phyloP scores from a whole-genome alignment of 2,797 vertebrate genomes.

The Neosilurus mollespiculum region DNA sequence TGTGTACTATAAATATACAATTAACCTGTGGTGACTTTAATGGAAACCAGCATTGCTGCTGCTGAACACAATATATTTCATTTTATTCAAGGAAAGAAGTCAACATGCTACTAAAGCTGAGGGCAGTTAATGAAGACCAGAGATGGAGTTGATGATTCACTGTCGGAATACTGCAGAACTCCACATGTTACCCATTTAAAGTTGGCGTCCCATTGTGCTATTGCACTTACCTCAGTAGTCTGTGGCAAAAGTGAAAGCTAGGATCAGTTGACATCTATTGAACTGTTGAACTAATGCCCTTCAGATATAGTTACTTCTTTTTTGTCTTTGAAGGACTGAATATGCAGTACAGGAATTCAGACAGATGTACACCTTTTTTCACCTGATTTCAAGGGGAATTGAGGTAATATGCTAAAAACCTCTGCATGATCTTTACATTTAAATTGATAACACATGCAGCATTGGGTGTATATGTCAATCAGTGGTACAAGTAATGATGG shows the following conservation, averaged over 20 bases:
- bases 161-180: constrained; percentile 8
- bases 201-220: constrained; percentile 7
- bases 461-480: not conserved
- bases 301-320: constrained; percentile 52
- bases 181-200: constrained; percentile 34
- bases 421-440: not conserved
- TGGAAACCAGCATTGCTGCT: not conserved
- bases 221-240: constrained; percentile 31
- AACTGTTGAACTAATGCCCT: constrained; percentile 57
- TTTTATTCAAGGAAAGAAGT: not conserved
- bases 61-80: not conserved
- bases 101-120: constrained; percentile 1
- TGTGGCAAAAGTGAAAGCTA: constrained; percentile 27
- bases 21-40: not conserved
- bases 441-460: not conserved
- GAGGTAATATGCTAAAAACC: not conserved
- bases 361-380: not conserved
- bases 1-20: not conserved
- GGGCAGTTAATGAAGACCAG: constrained; percentile 11
- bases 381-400: not conserved
- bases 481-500: not conserved
- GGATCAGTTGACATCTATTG: constrained; percentile 22
- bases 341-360: not conserved
- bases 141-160: not conserved
- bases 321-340: not conserved